Evolutionary conservation across 2,888 invertebrate species (phyloP).

Genomic region (Choreutis nemorana): DNA sequence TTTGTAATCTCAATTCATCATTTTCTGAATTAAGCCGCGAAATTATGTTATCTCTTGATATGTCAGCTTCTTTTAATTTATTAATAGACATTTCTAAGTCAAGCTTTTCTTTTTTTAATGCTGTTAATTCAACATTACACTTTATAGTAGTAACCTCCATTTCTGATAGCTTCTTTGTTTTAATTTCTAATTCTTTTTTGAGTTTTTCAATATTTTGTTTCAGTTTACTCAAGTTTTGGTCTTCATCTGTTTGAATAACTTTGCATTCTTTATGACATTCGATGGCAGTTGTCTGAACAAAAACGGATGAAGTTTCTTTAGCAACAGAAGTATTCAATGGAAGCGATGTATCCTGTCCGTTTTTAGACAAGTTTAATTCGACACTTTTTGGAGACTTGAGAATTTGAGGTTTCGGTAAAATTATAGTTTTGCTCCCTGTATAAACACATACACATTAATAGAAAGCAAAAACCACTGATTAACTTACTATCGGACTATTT

Average conservation of each 20-base stretch:
- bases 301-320: no score
- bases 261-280: slow-evolving; percentile 17
- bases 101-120: slow-evolving; percentile 37
- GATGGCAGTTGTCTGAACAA: slow-evolving; percentile 28
- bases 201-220: slow-evolving; percentile 18
- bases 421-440: slow-evolving; percentile 40
- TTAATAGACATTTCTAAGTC: slow-evolving; percentile 32
- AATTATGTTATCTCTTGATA: no score
- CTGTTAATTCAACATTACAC: slow-evolving; percentile 32
- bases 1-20: slow-evolving; percentile 22
- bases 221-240: slow-evolving; percentile 18
- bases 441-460: slow-evolving; percentile 10
- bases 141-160: no score
- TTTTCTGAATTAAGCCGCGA: no score
- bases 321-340: no score
- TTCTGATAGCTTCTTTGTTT: no score
- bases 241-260: slow-evolving; percentile 32
- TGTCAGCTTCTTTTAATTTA: slow-evolving; percentile 27
- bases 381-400: slow-evolving; percentile 17
- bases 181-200: no score
- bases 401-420: slow-evolving; percentile 31
- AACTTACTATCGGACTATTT: background rate
- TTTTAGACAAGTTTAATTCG: no score
- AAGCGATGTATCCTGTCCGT: no score
- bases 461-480: background rate